phyloP scores from a whole-genome alignment of 2,113 vertebrate genomes.

The Nerophis lumbriciformis region DNA sequence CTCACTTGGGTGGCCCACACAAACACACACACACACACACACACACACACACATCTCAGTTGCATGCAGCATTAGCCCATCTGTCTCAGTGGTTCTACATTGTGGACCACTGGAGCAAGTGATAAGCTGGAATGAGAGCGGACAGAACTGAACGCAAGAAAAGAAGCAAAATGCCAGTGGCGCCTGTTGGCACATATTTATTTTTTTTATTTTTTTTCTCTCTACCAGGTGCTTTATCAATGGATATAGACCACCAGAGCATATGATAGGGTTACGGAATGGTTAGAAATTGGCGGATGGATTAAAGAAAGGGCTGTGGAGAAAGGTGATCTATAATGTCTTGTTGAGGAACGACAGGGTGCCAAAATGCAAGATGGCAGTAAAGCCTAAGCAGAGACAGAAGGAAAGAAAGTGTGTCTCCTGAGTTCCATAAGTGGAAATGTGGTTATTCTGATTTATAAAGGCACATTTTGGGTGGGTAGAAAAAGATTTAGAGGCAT shows the following conservation, averaged over 20 bases:
- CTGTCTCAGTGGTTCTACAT: slow-evolving; percentile 28
- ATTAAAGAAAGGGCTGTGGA: slow-evolving; percentile 13
- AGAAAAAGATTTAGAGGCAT: slow-evolving; percentile 13
- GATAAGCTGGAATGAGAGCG: slow-evolving; percentile 49
- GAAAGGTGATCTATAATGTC: slow-evolving; percentile 24
- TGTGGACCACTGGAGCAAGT: slow-evolving; percentile 55
- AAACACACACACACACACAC: slow-evolving; percentile 11
- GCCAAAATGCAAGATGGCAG: slow-evolving; percentile 4
- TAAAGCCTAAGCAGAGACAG: slow-evolving; percentile 5
- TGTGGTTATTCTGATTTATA: slow-evolving; percentile 14
- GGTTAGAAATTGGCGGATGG: slow-evolving; percentile 5
- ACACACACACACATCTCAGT: slow-evolving; percentile 17
- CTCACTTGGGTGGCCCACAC: slow-evolving; percentile 26
- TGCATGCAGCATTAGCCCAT: slow-evolving; percentile 29
- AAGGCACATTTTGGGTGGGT: slow-evolving; percentile 2
- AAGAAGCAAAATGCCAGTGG: slow-evolving; percentile 13
- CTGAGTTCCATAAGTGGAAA: slow-evolving; percentile 22
- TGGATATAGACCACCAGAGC: slow-evolving; percentile 51
- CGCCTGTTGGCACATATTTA: slow-evolving; percentile 21
- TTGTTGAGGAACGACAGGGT: slow-evolving; percentile 6
- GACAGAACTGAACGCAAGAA: slow-evolving; percentile 23
- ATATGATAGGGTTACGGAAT: slow-evolving; percentile 40
- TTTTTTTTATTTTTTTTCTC: slow-evolving; percentile 13
- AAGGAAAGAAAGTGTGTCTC: slow-evolving; percentile 15
- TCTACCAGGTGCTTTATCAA: slow-evolving; percentile 33